Conservation (phyloP, 2,888 invertebrate species). For the Andrena marginata region DNA sequence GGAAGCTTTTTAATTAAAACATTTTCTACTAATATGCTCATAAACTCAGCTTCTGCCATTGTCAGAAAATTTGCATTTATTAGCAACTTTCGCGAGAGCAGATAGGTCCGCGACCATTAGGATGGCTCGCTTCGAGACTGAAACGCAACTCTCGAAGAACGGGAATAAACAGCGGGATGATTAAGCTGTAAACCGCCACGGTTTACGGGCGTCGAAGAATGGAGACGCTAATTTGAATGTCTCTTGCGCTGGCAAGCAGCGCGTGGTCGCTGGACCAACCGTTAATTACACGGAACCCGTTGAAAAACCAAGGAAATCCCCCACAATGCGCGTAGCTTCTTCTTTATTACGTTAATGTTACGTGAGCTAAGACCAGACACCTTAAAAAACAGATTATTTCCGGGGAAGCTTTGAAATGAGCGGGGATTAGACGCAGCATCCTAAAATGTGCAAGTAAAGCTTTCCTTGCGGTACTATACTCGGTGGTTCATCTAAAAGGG, state of each 20-base stretch:
- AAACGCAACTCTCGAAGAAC: background rate
- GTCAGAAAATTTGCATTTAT: too few species aligned
- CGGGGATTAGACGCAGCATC: background rate
- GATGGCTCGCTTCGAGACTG: slow-evolving; percentile 11
- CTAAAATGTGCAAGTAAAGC: background rate
- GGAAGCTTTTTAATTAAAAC: slow-evolving; percentile 13
- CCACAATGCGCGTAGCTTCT: slow-evolving; percentile 14
- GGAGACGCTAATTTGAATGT: slow-evolving; percentile 44
- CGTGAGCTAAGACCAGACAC: slow-evolving; percentile 12
- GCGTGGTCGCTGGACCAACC: slow-evolving; percentile 20
- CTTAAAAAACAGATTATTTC: slow-evolving; percentile 28
- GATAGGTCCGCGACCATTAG: background rate
- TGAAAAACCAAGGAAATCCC: slow-evolving; percentile 26
- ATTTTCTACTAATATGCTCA: background rate
- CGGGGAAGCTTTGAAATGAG: background rate
- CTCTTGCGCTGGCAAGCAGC: slow-evolving; percentile 11
- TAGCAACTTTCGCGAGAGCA: background rate
- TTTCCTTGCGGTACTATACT: background rate
- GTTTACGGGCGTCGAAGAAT: slow-evolving; percentile 38
- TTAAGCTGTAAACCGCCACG: slow-evolving; percentile 32
- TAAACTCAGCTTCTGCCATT: background rate
- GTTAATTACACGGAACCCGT: slow-evolving; percentile 55
- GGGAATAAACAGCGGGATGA: background rate
- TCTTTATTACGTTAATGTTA: slow-evolving; percentile 34
- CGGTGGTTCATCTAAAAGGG: background rate